Evolutionary conservation across 2,888 invertebrate species (phyloP).

Genomic region (Euphydryas editha): DNA sequence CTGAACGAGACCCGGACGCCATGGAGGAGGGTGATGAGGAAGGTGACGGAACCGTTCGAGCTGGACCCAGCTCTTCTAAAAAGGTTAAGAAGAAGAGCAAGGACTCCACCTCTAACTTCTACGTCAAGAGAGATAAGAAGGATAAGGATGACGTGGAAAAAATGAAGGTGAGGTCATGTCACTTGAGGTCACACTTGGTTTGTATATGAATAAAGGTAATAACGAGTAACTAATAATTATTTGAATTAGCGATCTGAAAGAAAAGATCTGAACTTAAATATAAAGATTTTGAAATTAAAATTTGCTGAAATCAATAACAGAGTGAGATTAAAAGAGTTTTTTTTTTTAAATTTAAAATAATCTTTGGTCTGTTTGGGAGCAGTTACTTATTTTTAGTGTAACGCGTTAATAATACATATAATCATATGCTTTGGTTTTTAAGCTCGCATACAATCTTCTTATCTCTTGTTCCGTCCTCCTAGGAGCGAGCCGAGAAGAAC

Average conservation of each 20-base stretch:
- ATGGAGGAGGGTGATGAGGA: slow-evolving; percentile 88
- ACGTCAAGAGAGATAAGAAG: slow-evolving; percentile 92
- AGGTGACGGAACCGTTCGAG: slow-evolving; percentile 59
- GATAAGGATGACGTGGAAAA: slow-evolving; percentile 97
- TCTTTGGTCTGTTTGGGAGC: too few species aligned
- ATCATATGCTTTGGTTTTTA: too few species aligned
- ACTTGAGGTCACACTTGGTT: too few species aligned
- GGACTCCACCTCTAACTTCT: slow-evolving; percentile 94
- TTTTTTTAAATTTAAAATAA: too few species aligned
- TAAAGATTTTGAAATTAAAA: too few species aligned
- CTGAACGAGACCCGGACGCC: slow-evolving; percentile 94
- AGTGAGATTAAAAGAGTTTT: too few species aligned
- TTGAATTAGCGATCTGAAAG: too few species aligned
- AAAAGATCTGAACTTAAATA: too few species aligned
- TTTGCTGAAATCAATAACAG: too few species aligned
- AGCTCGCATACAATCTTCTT: not conserved
- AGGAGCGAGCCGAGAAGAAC: slow-evolving; percentile 98
- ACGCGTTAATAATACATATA: too few species aligned
- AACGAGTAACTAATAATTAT: not conserved
- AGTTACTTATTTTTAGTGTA: too few species aligned
- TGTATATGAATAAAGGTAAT: not conserved
- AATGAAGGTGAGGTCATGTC: slow-evolving; percentile 88
- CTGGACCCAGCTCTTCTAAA: slow-evolving; percentile 76
- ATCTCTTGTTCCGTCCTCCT: slow-evolving; percentile 35
- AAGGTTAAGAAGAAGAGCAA: slow-evolving; percentile 83